Percentiles rank a stretch among this genome's conserved stretches.
phyloP scores from a whole-genome alignment of 2,113 vertebrate genomes.

The Saguinus imperator region DNA sequence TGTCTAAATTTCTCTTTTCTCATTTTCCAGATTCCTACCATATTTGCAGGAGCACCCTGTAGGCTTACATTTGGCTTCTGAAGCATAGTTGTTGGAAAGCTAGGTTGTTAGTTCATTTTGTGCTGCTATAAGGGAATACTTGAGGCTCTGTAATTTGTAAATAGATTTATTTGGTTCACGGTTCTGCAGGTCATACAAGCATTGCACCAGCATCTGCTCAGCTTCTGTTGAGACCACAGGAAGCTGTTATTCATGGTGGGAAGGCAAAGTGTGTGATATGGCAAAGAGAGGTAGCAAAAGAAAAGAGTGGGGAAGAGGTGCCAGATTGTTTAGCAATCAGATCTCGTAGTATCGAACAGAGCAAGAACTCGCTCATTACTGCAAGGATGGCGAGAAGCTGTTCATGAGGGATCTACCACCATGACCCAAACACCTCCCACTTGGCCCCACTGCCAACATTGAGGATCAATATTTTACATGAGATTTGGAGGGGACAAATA shows the following conservation, averaged over 20 bases:
- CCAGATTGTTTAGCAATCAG: neutral
- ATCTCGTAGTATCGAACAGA: neutral
- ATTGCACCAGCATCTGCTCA: neutral
- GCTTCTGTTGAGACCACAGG: neutral
- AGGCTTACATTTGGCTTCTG: neutral
- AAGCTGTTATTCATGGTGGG: neutral
- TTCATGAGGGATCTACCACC: neutral
- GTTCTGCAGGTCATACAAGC: neutral
- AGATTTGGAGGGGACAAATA: neutral
- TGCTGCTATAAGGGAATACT: neutral
- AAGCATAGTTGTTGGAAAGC: neutral
- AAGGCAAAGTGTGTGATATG: neutral
- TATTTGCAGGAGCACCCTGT: neutral
- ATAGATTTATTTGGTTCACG: neutral
- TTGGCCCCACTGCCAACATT: neutral
- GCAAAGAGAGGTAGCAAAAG: neutral
- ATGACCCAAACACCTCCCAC: neutral
- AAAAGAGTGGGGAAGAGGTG: neutral
- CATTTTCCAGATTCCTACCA: neutral
- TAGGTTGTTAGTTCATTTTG: neutral
- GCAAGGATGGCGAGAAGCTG: neutral
- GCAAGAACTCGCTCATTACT: neutral
- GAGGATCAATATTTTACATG: neutral
- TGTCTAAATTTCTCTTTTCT: neutral
- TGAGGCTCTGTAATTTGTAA: neutral